Conservation (phyloP, 64 coral and sea anemone genomes). For the Actinia tenebrosa region DNA sequence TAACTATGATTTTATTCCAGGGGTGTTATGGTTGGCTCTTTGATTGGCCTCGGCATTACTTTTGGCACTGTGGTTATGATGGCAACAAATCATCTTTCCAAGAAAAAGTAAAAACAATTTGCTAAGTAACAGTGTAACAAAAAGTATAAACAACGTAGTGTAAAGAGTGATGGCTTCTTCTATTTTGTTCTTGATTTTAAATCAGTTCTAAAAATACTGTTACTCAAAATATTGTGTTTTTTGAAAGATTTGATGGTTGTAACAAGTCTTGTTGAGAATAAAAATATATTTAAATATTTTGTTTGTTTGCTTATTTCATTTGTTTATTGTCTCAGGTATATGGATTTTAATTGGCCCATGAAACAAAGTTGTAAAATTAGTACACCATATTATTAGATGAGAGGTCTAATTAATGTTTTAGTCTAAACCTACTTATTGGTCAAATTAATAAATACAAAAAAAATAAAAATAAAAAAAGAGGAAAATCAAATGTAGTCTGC, state of each 20-base stretch:
- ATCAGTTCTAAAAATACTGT: not conserved
- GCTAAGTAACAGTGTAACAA: not conserved
- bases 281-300: not conserved
- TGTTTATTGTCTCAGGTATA: too few relatives aligned
- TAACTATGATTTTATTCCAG: conserved; percentile 17
- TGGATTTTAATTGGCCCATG: too few relatives aligned
- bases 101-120: conserved; percentile 16
- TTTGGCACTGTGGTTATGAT: conserved; percentile 45
- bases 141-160: not conserved
- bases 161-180: not conserved
- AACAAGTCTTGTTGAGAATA: not conserved
- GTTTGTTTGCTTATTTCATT: not conserved
- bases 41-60: conserved; percentile 49
- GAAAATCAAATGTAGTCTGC: too few relatives aligned
- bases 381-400: too few relatives aligned
- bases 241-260: not conserved
- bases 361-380: too few relatives aligned
- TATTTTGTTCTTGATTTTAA: not conserved
- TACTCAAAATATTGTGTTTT: not conserved
- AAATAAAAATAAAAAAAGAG: too few relatives aligned
- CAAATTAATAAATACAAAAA: not conserved
- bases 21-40: conserved; percentile 49
- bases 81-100: conserved; percentile 51
- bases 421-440: not conserved
- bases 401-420: too few relatives aligned